These are phyloP conservation scores for Oreochromis tanganicae DNA, from an alignment of 2,113 vertebrate genomes.

Conservation along the genomic window DNA sequence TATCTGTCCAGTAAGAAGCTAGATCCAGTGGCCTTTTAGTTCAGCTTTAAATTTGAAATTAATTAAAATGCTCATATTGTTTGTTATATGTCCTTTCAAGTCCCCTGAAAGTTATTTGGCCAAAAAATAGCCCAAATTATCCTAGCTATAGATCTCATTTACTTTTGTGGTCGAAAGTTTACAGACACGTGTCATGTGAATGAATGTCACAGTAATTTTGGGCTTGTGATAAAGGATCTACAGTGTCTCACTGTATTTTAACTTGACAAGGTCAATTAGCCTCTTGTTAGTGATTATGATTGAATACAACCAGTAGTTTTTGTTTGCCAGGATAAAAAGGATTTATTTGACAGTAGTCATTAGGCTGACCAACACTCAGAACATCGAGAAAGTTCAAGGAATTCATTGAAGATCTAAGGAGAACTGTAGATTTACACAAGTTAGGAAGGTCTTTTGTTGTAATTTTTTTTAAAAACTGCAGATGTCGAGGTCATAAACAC, in stretches of 20 bases:
- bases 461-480: not conserved
- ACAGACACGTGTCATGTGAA: not conserved
- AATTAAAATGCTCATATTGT: not conserved
- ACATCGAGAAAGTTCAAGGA: not conserved
- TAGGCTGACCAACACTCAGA: not conserved
- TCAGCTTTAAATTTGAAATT: not conserved
- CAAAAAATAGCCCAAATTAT: not conserved
- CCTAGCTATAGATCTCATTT: not conserved
- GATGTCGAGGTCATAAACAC: not conserved
- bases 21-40: not conserved
- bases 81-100: not conserved
- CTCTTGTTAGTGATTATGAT: not conserved
- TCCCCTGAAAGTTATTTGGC: not conserved
- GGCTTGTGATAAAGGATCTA: not conserved
- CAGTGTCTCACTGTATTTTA: not conserved
- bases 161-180: fast-evolving
- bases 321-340: not conserved
- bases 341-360: not conserved
- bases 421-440: not conserved
- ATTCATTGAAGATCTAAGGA: not conserved
- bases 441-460: not conserved
- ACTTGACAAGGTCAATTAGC: not conserved
- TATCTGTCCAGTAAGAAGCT: not conserved
- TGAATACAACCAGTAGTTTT: not conserved
- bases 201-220: not conserved